These are phyloP conservation scores for Linnaemya vulpina DNA, from an alignment of 2,888 invertebrate genomes.

Conservation along the genomic window DNA sequence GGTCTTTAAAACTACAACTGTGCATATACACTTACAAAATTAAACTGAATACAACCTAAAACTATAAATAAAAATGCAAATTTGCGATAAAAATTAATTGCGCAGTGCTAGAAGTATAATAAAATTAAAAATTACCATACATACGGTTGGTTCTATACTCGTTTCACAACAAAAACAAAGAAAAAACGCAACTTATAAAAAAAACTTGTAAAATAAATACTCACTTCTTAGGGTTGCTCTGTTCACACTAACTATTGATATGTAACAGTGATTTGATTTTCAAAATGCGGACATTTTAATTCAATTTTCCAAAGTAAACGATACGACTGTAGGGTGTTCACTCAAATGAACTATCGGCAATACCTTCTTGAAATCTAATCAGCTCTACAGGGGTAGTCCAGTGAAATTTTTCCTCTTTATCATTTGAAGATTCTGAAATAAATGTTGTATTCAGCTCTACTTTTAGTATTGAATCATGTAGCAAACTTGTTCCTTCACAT, in stretches of 20 bases:
- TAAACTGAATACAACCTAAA: conserved; percentile 63
- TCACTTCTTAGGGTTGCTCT: conserved; percentile 39
- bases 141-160: conserved; percentile 37
- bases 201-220: too few relatives aligned
- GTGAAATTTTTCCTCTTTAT: too few relatives aligned
- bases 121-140: conserved; percentile 69
- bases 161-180: conserved; percentile 11
- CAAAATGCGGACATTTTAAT: neutral
- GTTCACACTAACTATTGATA: neutral
- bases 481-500: too few relatives aligned
- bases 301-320: neutral
- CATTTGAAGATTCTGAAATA: too few relatives aligned
- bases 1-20: conserved; percentile 39
- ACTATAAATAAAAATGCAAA: conserved; percentile 73
- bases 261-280: neutral
- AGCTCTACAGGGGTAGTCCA: too few relatives aligned
- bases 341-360: too few relatives aligned
- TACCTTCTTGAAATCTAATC: too few relatives aligned
- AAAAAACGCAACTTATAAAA: conserved; percentile 13
- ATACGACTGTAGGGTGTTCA: too few relatives aligned
- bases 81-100: conserved; percentile 82
- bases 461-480: too few relatives aligned
- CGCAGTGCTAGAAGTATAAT: conserved; percentile 76
- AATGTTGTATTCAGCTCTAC: too few relatives aligned
- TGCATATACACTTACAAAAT: conserved; percentile 27